Base-by-base conservation (phyloP, 2,888 invertebrate genomes). In the Sthenelais limicola region DNA sequence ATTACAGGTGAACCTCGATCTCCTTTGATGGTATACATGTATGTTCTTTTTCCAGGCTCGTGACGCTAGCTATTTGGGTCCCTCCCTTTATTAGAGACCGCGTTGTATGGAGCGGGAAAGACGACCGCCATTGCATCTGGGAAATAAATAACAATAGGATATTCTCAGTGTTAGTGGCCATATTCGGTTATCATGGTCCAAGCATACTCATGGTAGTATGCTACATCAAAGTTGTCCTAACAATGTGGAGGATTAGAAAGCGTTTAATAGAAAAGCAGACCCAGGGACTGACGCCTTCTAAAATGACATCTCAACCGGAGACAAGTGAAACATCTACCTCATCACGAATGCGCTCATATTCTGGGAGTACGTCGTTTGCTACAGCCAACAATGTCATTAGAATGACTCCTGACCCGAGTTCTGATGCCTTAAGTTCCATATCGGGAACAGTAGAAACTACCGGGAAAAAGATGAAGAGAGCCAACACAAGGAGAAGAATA, bases 181-280 rank as follows among this genome's bases (percentile, higher is more conserved):
- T 81, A 1, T 71, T 85, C n/a, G 85, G 85, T 0, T 84, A 85
- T 72, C 85, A 85, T 73, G 76, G 79, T 15, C 82, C 84, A 0
- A 83, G 82, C 49, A 7, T 76, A 18, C 58, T 83, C 68, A 82
- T 85, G 75, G 71, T 84, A 21, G 74, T 79, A 73, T 82, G 82
- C 73, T 84, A 83, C 75, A 38, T 82, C 68, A 78, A 79, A 43
- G 62, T 62, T 9, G 62, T 62, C 21, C n/a, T 24, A 5, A 62
- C 62, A 3, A 62, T 62, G 62, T 62, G 38, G 35, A 62, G 28
- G 38, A 35, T 62, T 5, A 62, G 62, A 5, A 62, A 38, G 62
- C 35, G 24, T 12, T 38, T 62, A 18, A 43, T 43, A 7, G 2
- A 62, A 15, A 62, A 62, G 15, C 33, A 43, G 21, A 24, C 26